Percentiles rank a stretch among this genome's conserved stretches.
These are phyloP conservation scores for Hypena proboscidalis DNA, from an alignment of 2,888 invertebrate species.

Conservation along the genomic window DNA sequence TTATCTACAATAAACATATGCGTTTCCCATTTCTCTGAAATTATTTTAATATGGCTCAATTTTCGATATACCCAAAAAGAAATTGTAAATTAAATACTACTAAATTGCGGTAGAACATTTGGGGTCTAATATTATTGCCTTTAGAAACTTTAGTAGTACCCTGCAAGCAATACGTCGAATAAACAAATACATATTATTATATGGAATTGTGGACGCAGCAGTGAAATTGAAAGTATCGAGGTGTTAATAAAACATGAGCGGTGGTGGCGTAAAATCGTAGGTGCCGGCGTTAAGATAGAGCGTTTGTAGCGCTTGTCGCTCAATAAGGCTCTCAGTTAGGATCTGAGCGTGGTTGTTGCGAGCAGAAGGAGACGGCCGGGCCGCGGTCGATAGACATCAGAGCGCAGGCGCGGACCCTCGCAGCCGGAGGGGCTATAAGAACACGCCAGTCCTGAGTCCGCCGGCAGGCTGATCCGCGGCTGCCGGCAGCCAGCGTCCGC, in stretches of 20 bases:
- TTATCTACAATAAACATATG: no score
- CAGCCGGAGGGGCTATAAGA: conserved; percentile 52
- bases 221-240: conserved; percentile 38
- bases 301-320: conserved; percentile 63
- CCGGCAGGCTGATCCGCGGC: conserved; percentile 73
- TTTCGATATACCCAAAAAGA: no score
- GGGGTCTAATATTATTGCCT: no score
- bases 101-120: no score
- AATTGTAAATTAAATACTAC: no score
- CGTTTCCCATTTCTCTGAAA: no score
- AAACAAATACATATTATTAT: not conserved
- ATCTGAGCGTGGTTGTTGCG: conserved; percentile 59
- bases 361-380: conserved; percentile 62
- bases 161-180: no score
- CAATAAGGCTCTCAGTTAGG: conserved; percentile 65
- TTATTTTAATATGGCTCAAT: no score
- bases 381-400: conserved; percentile 68
- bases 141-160: not conserved
- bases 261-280: conserved; percentile 50
- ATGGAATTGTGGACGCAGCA: conserved; percentile 21
- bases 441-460: conserved; percentile 71
- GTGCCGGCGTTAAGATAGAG: conserved; percentile 55
- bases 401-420: conserved; percentile 69
- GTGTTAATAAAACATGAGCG: conserved; percentile 55
- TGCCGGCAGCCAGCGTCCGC: conserved; percentile 72